Evolutionary conservation across 1,140 invertebrate genomes (phyloP).

Genomic region (Caenorhabditis remanei): DNA sequence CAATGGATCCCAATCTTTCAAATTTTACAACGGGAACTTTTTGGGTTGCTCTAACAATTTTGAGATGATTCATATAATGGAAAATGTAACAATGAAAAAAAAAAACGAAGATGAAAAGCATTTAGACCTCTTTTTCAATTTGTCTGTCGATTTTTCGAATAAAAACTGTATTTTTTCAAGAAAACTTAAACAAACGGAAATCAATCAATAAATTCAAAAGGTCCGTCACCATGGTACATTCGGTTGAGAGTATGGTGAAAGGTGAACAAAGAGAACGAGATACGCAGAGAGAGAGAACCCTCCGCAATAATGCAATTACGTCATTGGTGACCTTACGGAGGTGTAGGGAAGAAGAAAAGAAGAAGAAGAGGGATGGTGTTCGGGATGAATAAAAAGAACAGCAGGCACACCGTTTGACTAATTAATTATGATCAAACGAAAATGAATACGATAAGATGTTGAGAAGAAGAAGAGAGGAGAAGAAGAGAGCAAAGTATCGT

Average conservation of each 20-base stretch:
- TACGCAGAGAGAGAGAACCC: neutral
- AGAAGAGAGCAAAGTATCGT: neutral
- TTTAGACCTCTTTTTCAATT: too few relatives aligned
- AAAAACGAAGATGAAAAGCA: neutral
- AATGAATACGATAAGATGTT: neutral
- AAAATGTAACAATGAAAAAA: neutral
- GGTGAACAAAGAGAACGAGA: conserved; percentile 1
- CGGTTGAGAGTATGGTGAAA: conserved; percentile 39
- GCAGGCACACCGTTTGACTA: conserved; percentile 24
- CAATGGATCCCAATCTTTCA: too few relatives aligned
- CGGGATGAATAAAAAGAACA: conserved; percentile 49
- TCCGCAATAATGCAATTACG: conserved; percentile 52
- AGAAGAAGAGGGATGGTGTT: neutral
- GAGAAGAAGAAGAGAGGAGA: neutral
- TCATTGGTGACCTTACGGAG: conserved; percentile 52
- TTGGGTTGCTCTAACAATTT: too few relatives aligned
- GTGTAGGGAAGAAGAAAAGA: neutral
- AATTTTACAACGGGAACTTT: too few relatives aligned
- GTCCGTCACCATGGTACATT: neutral
- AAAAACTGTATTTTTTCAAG: neutral
- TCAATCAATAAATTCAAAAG: conserved; percentile 2
- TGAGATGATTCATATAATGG: too few relatives aligned
- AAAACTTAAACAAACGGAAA: neutral
- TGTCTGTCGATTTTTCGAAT: neutral
- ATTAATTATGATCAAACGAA: conserved; percentile 10